Evolutionary conservation across 1,140 invertebrate species (phyloP), one percentile per base, ranked within the genome.

Genomic region (Pseudomyrmex pallidus): DNA sequence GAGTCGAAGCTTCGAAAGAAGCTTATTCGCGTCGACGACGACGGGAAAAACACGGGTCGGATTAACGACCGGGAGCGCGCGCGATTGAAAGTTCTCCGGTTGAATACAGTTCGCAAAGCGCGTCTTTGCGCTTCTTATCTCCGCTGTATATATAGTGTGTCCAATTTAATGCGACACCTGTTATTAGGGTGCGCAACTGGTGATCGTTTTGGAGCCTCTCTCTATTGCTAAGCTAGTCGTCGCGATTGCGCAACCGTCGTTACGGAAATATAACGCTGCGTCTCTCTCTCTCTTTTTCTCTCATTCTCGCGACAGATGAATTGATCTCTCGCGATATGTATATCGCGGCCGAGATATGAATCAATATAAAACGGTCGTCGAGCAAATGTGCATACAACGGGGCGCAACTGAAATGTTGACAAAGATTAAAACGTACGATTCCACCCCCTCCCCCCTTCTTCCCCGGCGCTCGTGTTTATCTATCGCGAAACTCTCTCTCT

Each of bases 121-220:
- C 35, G 15, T n/a, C n/a, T 57, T 67, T 52, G 54, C 52, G 52
- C 74, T 78, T 78, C 50, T 68, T 57, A 68, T 78, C 13, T 17
- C 48, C 2, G n/a, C 3, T 44, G 22, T 66, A 17, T 46, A 25
- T 25, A 35, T 35, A 35, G 35, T 35, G 15, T 17, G 15, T n/a
- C 15, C 35, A 52, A 66, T 76, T 76, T 63, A 83, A 70, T 59
- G 48, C 67, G 63, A 57, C 17, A 13, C 44, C 35, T 68, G 22
- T 77, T 57, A 70, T 57, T 20, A 61, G 46, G 52, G 2, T 35
- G 74, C 46, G 87, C 85, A 87, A 86, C 80, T 87, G 73, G 89
- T 87, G 84, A 82, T 54, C 46, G 59, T 67, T 57, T 68, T 76
- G 77, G 35, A 87, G 59, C 57, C 62, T 80, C 12, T 44, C 62